These are phyloP conservation scores for Acleris cristana DNA, from an alignment of 2,888 invertebrate genomes.

Conservation along the genomic window DNA sequence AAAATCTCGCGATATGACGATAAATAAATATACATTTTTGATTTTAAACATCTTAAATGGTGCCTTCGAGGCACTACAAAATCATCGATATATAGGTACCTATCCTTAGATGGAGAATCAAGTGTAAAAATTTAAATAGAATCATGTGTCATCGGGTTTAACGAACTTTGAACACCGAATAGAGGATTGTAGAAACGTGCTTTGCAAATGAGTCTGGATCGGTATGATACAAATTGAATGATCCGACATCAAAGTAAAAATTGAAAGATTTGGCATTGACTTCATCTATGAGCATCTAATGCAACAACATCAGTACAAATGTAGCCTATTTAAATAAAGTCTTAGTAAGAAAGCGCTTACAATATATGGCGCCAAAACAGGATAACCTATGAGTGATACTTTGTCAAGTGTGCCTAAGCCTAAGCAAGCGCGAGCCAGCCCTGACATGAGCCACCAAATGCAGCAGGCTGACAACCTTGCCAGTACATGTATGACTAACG, in stretches of 20 bases:
- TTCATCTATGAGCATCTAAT: neutral
- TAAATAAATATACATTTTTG: constrained; percentile 17
- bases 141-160: constrained; percentile 66
- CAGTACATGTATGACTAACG: constrained; percentile 68
- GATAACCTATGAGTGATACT: constrained; percentile 4
- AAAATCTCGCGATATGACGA: constrained; percentile 2
- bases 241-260: constrained; percentile 28
- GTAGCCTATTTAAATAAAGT: neutral
- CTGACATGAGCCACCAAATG: constrained; percentile 81
- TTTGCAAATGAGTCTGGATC: constrained; percentile 57
- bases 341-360: neutral
- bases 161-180: constrained; percentile 58
- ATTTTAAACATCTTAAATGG: constrained; percentile 18
- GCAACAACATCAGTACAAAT: neutral
- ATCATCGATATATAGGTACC: constrained; percentile 19
- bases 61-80: constrained; percentile 42
- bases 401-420: constrained; percentile 37
- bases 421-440: constrained; percentile 66
- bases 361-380: neutral
- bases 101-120: constrained; percentile 39
- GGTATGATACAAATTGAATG: constrained; percentile 58
- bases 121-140: constrained; percentile 49
- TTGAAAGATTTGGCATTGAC: constrained; percentile 2
- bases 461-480: constrained; percentile 77
- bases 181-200: constrained; percentile 55